phyloP scores from a whole-genome alignment of 2,113 vertebrate species.

The Neolamprologus falcicula region DNA sequence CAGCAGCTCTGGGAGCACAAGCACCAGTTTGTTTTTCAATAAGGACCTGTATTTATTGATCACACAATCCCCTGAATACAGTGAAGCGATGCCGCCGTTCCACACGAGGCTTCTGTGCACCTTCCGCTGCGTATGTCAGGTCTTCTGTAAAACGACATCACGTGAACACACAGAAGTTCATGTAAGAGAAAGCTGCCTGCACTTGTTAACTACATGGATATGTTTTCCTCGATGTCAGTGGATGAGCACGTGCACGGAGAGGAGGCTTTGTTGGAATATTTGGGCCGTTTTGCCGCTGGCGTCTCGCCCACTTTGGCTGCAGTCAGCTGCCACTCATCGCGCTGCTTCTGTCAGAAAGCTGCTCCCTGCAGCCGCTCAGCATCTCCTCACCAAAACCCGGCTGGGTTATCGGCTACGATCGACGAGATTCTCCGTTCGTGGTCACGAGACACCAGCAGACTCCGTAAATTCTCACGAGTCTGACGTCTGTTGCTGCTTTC shows the following conservation, averaged over 20 bases:
- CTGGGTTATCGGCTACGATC: not conserved
- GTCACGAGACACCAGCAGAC: not conserved
- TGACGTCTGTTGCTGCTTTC: not conserved
- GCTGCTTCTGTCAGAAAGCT: not conserved
- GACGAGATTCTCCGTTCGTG: not conserved
- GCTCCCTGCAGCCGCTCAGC: not conserved
- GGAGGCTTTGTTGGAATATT: not conserved
- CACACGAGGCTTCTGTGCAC: not conserved
- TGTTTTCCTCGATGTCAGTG: not conserved
- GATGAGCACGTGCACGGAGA: not conserved
- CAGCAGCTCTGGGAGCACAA: not conserved
- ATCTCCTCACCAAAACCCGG: not conserved
- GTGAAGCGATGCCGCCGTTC: not conserved
- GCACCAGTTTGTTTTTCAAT: not conserved
- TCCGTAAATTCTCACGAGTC: not conserved
- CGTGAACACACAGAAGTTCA: not conserved
- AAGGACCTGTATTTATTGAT: not conserved
- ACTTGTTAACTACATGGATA: not conserved
- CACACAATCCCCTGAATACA: not conserved
- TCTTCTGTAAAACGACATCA: not conserved
- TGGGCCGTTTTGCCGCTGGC: not conserved
- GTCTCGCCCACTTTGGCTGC: not conserved
- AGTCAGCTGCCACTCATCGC: not conserved
- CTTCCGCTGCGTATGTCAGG: not conserved
- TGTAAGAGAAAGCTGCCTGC: not conserved